Conservation (phyloP, 37 sponge, comb jelly and placozoan genomes). For the Chondrosia reniformis region DNA sequence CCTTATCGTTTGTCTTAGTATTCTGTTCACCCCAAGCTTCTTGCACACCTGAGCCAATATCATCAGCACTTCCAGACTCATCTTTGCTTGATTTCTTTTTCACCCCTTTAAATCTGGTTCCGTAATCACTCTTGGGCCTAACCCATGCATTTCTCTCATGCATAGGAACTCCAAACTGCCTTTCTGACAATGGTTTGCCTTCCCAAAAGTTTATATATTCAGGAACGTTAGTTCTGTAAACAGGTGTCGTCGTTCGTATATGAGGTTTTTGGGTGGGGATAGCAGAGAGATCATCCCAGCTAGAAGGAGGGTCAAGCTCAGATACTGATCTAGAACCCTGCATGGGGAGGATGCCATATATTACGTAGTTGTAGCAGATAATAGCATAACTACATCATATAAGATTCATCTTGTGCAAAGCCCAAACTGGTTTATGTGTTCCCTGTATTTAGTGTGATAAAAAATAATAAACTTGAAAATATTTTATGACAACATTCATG, state of each 20-base stretch:
- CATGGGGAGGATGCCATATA: background rate
- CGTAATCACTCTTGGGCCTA: slow-evolving; percentile 74
- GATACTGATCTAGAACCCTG: slow-evolving; percentile 3
- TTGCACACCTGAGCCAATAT: background rate
- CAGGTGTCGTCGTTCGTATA: background rate
- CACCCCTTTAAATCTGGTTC: slow-evolving; percentile 26
- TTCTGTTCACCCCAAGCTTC: background rate
- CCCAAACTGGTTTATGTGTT: no score
- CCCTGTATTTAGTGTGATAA: no score
- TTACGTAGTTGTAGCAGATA: no score
- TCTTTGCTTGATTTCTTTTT: background rate
- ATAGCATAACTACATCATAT: no score
- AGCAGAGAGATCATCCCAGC: background rate
- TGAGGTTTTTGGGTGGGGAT: background rate
- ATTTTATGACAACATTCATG: no score
- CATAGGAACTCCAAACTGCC: slow-evolving; percentile 30
- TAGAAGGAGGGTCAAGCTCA: background rate
- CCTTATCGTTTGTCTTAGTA: no score
- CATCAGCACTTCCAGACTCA: slow-evolving; percentile 8
- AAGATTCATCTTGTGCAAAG: no score
- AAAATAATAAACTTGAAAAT: no score
- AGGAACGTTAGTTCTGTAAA: slow-evolving; percentile 42
- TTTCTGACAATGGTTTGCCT: slow-evolving; percentile 51
- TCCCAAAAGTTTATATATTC: slow-evolving; percentile 75
- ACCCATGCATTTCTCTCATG: slow-evolving; percentile 52